phyloP scores from a whole-genome alignment of 2,113 vertebrate genomes.

The Rhagologus leucostigma region DNA sequence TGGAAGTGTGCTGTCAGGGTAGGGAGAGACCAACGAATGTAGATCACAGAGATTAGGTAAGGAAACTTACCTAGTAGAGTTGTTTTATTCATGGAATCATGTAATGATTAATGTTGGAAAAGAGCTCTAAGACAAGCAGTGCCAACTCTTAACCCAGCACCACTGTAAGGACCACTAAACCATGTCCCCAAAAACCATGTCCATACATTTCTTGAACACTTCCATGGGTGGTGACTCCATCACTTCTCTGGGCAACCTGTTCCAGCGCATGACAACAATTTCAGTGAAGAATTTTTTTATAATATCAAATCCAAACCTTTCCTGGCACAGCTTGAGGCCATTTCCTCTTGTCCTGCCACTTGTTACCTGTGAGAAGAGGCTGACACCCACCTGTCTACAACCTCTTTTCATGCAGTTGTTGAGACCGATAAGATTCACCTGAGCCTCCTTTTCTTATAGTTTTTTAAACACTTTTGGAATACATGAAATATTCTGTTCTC shows the following conservation, averaged over 20 bases:
- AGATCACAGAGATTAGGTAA: background rate
- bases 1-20: background rate
- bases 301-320: background rate
- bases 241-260: background rate
- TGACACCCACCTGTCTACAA: no score
- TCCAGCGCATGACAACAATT: background rate
- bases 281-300: background rate
- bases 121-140: background rate
- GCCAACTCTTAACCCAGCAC: background rate
- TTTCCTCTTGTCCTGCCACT: background rate
- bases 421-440: accelerated
- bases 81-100: background rate
- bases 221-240: no score
- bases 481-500: background rate
- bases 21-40: background rate
- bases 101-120: background rate
- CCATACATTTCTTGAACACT: background rate
- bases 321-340: background rate
- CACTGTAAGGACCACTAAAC: background rate
- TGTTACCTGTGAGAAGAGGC: background rate
- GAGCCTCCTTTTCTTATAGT: background rate
- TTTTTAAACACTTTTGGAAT: background rate
- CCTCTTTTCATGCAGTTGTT: background rate
- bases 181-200: accelerated
- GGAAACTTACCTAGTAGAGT: background rate